A percentile compares a stretch with the other conserved stretches of the same genome.
Conservation (phyloP, 2,113 vertebrate species). For the Glaucidium brasilianum region DNA sequence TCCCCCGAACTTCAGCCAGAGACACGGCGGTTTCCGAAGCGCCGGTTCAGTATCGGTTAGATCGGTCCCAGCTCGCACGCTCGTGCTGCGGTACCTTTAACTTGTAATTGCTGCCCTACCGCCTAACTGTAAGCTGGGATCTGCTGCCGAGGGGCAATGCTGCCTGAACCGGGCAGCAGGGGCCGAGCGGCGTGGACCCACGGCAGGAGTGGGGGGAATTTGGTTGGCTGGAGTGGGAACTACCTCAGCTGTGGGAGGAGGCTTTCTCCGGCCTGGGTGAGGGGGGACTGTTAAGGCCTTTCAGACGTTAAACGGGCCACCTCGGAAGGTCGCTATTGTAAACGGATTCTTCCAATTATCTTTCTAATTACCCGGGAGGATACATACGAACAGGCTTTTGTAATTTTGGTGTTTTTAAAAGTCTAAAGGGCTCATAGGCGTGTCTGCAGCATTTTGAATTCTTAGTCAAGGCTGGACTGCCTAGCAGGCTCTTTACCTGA, state of each 20-base stretch:
- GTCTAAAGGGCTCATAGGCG: background rate
- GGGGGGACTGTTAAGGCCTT: background rate
- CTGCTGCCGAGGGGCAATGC: fast-evolving
- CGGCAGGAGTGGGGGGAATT: background rate
- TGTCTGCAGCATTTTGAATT: background rate
- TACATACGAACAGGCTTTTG: background rate
- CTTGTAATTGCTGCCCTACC: too few species aligned
- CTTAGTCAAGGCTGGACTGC: background rate
- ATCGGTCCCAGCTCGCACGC: too few species aligned
- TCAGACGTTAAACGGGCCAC: background rate
- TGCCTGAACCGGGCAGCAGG: too few species aligned
- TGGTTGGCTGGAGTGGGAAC: fast-evolving
- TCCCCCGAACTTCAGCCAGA: background rate
- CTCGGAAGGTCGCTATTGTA: background rate
- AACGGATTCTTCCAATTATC: background rate
- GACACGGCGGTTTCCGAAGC: background rate
- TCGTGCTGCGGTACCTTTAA: background rate
- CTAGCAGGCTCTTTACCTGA: background rate
- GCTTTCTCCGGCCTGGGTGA: background rate
- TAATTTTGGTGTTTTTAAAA: background rate
- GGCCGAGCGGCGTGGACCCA: too few species aligned
- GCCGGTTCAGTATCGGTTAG: fast-evolving
- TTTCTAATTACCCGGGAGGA: background rate
- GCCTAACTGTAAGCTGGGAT: background rate
- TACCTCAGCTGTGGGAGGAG: background rate